Base-by-base conservation (phyloP, 2,888 invertebrate species). In the Apoderus coryli region DNA sequence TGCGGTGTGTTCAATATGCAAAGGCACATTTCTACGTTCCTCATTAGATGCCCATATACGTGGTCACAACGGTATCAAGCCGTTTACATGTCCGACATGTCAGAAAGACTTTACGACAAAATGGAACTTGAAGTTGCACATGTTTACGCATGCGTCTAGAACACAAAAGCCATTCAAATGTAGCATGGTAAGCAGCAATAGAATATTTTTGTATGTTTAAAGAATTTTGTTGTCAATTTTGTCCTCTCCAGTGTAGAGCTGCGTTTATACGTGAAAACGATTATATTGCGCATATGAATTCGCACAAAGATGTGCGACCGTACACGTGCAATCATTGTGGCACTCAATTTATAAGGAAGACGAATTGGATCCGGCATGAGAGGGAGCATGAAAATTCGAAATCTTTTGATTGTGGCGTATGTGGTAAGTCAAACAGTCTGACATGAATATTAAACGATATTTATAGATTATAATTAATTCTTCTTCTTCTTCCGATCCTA, bases 251-350 rank as follows among this genome's bases (percentile, higher is more conserved):
- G 43, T 88, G 88, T 57, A 79, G 79, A 45, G 77, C 79, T 33
- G 86, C 86, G 10, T 88, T 86, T 59, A 74, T 85, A 33, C 69
- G 85, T 5, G 76, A 79, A 46, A 65, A 76, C 16, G 85, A 85
- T 52, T 80, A 77, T 55, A 65, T 76, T 22, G 76, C 84, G 7
- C 88, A 88, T 57, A 76, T 84, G 71, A 80, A 85, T 59, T 72
- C 85, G 16, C 85, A 88, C 61, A 76, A 77, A 41, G 76, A 81
- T 35, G 74, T 82, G 24, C 69, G 79, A 29, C 86, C 84, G 2
- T 88, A 76, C 58, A 85, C 85, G 1, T 88, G 88, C 57, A 86
- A 88, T 56, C 76, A 81, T 54, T 88, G 88, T 59, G 88, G 88
- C 23, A 79, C 82, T 37, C 79, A 82, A 58, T 88, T 88, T 57